Conservation (phyloP, 1,140 invertebrate genomes). For the Sarcophaga bullata region DNA sequence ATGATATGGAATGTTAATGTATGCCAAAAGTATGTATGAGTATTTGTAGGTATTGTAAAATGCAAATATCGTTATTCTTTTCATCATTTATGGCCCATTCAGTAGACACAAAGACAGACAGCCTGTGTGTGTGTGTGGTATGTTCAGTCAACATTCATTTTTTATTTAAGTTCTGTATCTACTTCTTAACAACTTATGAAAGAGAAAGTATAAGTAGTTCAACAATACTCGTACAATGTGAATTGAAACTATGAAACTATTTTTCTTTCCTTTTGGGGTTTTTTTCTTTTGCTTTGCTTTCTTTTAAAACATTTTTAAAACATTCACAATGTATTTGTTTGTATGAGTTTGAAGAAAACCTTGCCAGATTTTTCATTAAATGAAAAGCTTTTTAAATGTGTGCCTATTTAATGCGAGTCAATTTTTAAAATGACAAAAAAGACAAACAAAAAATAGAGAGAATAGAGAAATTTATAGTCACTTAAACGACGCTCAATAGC, state of each 20-base stretch:
- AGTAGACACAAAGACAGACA: slow-evolving; percentile 20
- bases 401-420: no score
- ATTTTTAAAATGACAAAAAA: no score
- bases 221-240: not conserved
- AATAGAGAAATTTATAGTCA: no score
- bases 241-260: not conserved
- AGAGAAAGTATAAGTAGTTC: slow-evolving; percentile 2
- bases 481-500: no score
- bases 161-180: not conserved
- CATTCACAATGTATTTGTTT: not conserved
- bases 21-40: slow-evolving; percentile 12
- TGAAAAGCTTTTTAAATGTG: no score
- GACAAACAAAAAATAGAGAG: no score
- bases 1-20: slow-evolving; percentile 8
- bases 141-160: not conserved
- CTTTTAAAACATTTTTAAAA: not conserved
- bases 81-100: slow-evolving; percentile 17
- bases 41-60: slow-evolving; percentile 21
- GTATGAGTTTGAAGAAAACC: not conserved
- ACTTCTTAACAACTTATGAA: not conserved
- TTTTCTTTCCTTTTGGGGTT: no score
- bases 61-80: slow-evolving; percentile 21
- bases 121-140: not conserved
- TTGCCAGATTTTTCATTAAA: slow-evolving; percentile 10
- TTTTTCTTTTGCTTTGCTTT: no score